Evolutionary conservation across 2,888 invertebrate genomes (phyloP).

Genomic region (Empis livida): DNA sequence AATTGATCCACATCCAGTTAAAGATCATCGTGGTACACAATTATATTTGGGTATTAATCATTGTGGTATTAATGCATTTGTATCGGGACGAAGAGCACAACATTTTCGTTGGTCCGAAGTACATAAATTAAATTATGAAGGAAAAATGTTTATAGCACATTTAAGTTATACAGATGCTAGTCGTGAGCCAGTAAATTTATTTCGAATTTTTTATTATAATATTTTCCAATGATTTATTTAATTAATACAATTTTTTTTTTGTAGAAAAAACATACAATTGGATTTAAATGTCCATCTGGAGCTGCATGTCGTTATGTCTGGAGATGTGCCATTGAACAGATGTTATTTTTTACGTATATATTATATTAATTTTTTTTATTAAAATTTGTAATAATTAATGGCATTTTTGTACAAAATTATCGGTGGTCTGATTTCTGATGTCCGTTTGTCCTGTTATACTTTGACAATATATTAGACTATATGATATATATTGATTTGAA

Average conservation of each 20-base stretch:
- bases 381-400: not conserved
- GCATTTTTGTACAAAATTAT: too few relatives aligned
- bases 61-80: conserved; percentile 88
- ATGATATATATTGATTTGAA: too few relatives aligned
- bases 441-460: too few relatives aligned
- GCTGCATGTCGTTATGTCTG: conserved; percentile 91
- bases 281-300: conserved; percentile 88
- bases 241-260: conserved; percentile 6
- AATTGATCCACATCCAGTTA: conserved; percentile 86
- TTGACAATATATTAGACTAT: too few relatives aligned
- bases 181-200: conserved; percentile 29
- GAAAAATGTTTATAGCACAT: conserved; percentile 95
- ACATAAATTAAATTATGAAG: conserved; percentile 92
- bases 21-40: conserved; percentile 41
- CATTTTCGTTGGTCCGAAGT: conserved; percentile 95
- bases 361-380: not conserved
- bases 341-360: conserved; percentile 94
- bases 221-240: not conserved
- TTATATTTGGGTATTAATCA: conserved; percentile 92
- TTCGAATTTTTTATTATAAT: not conserved
- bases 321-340: conserved; percentile 95
- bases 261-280: conserved; percentile 85
- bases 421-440: too few relatives aligned
- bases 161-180: conserved; percentile 82
- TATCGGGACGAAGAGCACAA: conserved; percentile 82